phyloP scores from a whole-genome alignment of 2,113 vertebrate genomes.

The Elanoides forficatus region DNA sequence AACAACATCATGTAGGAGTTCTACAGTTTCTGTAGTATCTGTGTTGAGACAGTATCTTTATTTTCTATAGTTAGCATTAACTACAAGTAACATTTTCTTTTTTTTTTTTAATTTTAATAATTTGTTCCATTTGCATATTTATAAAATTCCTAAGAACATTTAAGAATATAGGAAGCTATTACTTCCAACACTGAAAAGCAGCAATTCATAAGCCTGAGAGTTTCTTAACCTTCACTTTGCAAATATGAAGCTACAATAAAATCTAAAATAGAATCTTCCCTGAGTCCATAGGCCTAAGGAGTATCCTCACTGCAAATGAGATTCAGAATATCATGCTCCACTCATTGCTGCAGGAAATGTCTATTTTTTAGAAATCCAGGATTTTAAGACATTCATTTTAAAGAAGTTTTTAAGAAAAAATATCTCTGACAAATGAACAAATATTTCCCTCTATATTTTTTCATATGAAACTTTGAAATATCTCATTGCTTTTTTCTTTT shows the following conservation, averaged over 20 bases:
- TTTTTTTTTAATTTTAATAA: not conserved
- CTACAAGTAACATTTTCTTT: not conserved
- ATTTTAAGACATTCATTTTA: not conserved
- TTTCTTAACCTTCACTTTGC: not conserved
- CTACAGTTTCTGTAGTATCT: not conserved
- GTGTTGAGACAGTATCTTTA: not conserved
- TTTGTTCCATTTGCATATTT: not conserved
- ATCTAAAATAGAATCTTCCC: conserved; percentile 28
- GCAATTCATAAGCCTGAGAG: not conserved
- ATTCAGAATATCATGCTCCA: not conserved
- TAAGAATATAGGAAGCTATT: not conserved
- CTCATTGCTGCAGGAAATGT: not conserved
- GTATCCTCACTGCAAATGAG: not conserved
- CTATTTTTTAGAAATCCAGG: not conserved
- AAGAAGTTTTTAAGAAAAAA: not conserved
- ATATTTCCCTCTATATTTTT: not conserved
- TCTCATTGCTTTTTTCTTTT: not conserved
- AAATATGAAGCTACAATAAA: not conserved
- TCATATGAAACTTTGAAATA: not conserved
- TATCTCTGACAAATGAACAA: not conserved
- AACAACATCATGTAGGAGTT: rapidly evolving
- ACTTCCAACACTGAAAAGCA: not conserved
- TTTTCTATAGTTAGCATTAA: not conserved
- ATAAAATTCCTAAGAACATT: not conserved
- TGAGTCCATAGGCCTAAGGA: not conserved